A percentile compares a stretch with the other conserved stretches of the same genome.
phyloP scores from a whole-genome alignment of 2,113 vertebrate species.

The Austrofundulus limnaeus region DNA sequence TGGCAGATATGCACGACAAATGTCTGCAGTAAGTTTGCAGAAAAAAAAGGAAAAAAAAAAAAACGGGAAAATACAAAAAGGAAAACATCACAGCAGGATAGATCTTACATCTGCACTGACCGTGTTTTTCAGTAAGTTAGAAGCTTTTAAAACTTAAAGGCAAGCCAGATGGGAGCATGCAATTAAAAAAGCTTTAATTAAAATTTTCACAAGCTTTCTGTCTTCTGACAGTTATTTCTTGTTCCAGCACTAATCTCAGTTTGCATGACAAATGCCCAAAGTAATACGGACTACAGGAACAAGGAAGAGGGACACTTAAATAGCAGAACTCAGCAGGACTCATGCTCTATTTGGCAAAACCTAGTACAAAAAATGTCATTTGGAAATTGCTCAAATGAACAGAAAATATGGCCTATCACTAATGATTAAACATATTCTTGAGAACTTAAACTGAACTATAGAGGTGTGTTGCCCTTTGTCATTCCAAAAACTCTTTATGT shows the following conservation, averaged over 20 bases:
- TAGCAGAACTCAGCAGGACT: no score
- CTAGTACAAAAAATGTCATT: not conserved
- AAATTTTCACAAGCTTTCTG: not conserved
- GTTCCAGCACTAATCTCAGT: not conserved
- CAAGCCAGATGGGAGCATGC: conserved; percentile 8
- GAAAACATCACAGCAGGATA: conserved; percentile 1
- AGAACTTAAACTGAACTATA: no score
- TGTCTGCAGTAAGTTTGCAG: conserved; percentile 37
- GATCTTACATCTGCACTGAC: conserved; percentile 13
- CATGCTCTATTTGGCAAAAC: not conserved
- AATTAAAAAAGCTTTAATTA: conserved; percentile 6
- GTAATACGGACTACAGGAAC: not conserved
- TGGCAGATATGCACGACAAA: conserved; percentile 12
- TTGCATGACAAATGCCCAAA: not conserved
- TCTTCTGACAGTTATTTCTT: not conserved
- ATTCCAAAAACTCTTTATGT: no score
- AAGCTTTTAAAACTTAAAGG: conserved; percentile 7
- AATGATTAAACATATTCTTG: no score
- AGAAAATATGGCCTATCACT: no score
- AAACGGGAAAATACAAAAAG: not conserved
- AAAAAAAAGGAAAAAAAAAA: conserved; percentile 25
- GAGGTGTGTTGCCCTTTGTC: no score
- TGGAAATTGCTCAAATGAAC: not conserved
- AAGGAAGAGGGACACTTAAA: no score
- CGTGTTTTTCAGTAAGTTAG: conserved; percentile 13